Percentiles rank a stretch among this genome's conserved stretches.
Conservation (phyloP, 2,888 invertebrate genomes). For the Fissipunctia ypsillon region DNA sequence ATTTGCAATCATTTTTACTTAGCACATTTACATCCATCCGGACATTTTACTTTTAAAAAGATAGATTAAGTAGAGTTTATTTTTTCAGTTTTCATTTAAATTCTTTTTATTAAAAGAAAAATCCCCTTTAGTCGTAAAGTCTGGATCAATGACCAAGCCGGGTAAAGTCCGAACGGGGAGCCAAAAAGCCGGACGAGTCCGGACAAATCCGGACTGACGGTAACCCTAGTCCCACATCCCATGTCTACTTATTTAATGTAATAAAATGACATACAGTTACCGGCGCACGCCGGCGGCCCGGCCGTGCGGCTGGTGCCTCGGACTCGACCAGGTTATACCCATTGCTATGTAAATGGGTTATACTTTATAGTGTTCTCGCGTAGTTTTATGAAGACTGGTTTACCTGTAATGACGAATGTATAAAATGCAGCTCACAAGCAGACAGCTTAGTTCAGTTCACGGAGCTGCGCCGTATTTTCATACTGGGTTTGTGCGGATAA, state of each 20-base stretch:
- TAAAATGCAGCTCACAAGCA: neutral
- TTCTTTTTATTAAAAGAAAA: neutral
- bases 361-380: neutral
- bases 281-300: too few relatives aligned
- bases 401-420: neutral
- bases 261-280: constrained; percentile 5
- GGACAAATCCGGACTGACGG: neutral
- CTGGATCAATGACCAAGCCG: too few relatives aligned
- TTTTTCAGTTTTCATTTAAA: neutral
- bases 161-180: neutral
- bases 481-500: neutral
- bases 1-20: neutral
- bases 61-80: too few relatives aligned
- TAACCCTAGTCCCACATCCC: neutral
- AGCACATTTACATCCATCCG: too few relatives aligned
- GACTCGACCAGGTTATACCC: neutral
- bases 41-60: too few relatives aligned
- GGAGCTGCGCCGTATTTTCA: too few relatives aligned
- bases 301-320: too few relatives aligned
- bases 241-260: neutral
- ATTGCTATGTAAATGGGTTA: neutral
- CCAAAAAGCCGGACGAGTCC: neutral
- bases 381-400: neutral
- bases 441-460: neutral
- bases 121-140: neutral